A percentile compares a stretch with the other conserved stretches of the same genome.
Evolutionary conservation across 2,888 invertebrate genomes (phyloP).

Genomic region (Minunthozetes semirufus): DNA sequence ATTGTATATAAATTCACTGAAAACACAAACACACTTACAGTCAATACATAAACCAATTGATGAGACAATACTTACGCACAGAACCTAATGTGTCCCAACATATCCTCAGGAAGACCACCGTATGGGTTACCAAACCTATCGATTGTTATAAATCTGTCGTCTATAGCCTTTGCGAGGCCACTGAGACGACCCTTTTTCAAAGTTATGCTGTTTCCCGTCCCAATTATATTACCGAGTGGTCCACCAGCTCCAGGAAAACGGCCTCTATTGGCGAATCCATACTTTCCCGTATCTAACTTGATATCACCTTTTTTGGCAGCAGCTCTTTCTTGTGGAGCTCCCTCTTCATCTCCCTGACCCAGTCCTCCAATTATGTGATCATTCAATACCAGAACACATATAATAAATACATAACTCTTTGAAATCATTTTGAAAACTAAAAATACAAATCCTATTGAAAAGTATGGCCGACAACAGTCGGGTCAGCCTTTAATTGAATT

Average conservation of each 20-base stretch:
- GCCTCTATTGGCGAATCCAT: background rate
- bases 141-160: background rate
- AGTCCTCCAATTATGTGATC: too few species aligned
- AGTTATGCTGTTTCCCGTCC: background rate
- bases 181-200: background rate
- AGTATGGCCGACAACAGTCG: too few species aligned
- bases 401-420: too few species aligned
- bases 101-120: background rate
- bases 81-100: background rate
- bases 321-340: too few species aligned
- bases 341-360: too few species aligned
- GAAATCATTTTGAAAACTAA: too few species aligned
- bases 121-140: conserved; percentile 1
- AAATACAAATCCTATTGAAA: too few species aligned
- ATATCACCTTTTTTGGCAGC: too few species aligned
- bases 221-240: background rate
- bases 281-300: too few species aligned
- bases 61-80: conserved; percentile 4
- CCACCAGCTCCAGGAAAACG: background rate
- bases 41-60: background rate
- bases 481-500: too few species aligned
- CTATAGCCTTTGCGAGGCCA: background rate
- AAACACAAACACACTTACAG: background rate
- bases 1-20: background rate
- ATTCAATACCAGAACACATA: too few species aligned